Base-by-base conservation (phyloP, 2,797 vertebrate genomes). In the Sebastolobus alascanus region DNA sequence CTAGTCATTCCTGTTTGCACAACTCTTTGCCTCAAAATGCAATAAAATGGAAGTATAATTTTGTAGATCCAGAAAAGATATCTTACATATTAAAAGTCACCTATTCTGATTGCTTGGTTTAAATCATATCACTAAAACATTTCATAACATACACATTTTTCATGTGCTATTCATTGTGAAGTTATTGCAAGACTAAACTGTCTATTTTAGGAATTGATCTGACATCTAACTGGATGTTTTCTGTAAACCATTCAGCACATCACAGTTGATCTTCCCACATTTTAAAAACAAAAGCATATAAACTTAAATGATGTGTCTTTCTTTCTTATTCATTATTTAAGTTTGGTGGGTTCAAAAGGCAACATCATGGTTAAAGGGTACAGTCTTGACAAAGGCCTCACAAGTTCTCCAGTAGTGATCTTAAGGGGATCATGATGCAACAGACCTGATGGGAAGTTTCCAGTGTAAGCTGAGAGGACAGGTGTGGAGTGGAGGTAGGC, bases 361-460 rank as follows among this genome's bases (percentile, higher is more conserved):
- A 78, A 59, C 61, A 50, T 64, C 16, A 29, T 27, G 9, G 4
- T 69, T 16, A 58, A 59, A 38, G 38, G 43, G 22, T 18, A 37
- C 4, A 64, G 29, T 16, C 27, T 33, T 31, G 58, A 67, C 37
- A 77, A 67, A 75, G 18, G 55, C 40, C 29, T 64, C 2, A 27
- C 10, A 18, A 33, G 29, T 38, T 77, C 16, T 65, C 18, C 5
- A 12, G 7, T 52, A 37, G 37, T 56, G 22, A 43, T 79, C 60
- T 63, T 8, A 2, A 50, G 37, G 33, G 64, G 16, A 66, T 70
- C 29, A 46, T 91, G 89, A 89, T 91, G 89, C 83, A 91, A 93
- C 50, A 81, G n/a, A 9, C 52, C 71, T 77, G 27, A 40, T 22
- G 40, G 22, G 18, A 83, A 73, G 37, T 87, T 90, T 86, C 75